These are phyloP conservation scores for Diplazon laetatorius DNA, from an alignment of 2,888 invertebrate genomes.

Conservation along the genomic window DNA sequence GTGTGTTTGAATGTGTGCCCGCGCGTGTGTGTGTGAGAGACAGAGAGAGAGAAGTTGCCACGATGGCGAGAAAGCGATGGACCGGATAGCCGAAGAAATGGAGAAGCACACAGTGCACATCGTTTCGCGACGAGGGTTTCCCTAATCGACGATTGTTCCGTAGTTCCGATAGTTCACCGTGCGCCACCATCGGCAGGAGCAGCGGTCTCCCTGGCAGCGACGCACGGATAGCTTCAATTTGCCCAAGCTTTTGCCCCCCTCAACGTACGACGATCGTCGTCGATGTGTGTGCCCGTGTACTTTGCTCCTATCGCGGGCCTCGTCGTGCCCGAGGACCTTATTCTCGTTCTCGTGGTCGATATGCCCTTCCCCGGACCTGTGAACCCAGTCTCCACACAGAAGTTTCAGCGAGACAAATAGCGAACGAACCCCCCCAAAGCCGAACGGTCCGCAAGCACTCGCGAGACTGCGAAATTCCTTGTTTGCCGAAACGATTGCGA, in stretches of 20 bases:
- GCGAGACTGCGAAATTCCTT: slow-evolving; percentile 59
- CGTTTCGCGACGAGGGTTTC: slow-evolving; percentile 37
- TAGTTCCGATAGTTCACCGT: slow-evolving; percentile 59
- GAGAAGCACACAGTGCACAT: slow-evolving; percentile 27
- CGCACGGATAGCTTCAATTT: too few relatives aligned
- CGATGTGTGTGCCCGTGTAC: slow-evolving; percentile 58
- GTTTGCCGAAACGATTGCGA: slow-evolving; percentile 62
- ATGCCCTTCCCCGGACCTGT: background rate
- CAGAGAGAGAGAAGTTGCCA: background rate
- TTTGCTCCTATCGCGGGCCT: slow-evolving; percentile 31
- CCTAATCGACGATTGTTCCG: slow-evolving; percentile 65
- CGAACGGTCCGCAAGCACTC: background rate
- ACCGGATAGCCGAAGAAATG: slow-evolving; percentile 16
- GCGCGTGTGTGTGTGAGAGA: background rate
- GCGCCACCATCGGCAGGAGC: too few relatives aligned
- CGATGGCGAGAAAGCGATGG: slow-evolving; percentile 13
- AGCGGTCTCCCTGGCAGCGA: too few relatives aligned
- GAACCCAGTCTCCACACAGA: background rate
- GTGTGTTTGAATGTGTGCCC: slow-evolving; percentile 11
- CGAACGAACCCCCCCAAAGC: slow-evolving; percentile 27
- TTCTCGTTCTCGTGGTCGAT: background rate
- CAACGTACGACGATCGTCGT: slow-evolving; percentile 26
- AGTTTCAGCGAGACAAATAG: slow-evolving; percentile 56
- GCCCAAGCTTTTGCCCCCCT: slow-evolving; percentile 28
- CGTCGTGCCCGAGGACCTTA: slow-evolving; percentile 29